Conservation (phyloP, 1,140 invertebrate species). For the Listronotus bonariensis region DNA sequence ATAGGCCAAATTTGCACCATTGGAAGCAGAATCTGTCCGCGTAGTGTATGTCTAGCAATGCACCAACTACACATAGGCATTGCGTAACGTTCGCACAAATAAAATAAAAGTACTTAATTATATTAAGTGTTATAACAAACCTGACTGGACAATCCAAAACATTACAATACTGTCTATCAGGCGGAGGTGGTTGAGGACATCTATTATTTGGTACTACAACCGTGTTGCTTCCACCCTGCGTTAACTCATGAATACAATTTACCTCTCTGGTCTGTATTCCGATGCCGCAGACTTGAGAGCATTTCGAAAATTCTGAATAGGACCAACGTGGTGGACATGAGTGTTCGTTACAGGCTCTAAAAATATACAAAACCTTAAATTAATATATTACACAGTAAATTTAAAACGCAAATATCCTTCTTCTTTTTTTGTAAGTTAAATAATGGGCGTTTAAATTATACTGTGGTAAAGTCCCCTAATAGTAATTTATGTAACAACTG, state of each 20-base stretch:
- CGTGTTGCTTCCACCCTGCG: constrained; percentile 80
- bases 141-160: constrained; percentile 84
- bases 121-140: constrained; percentile 10
- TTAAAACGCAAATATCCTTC: too few relatives aligned
- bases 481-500: too few relatives aligned
- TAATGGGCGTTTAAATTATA: too few relatives aligned
- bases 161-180: constrained; percentile 88
- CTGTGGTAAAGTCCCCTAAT: too few relatives aligned
- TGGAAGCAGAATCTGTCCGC: too few relatives aligned
- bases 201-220: constrained; percentile 86
- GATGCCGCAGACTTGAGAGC: constrained; percentile 89
- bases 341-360: constrained; percentile 86
- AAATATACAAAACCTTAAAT: neutral
- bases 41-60: too few relatives aligned
- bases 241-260: constrained; percentile 92
- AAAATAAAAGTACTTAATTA: too few relatives aligned
- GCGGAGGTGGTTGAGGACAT: constrained; percentile 85
- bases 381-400: too few relatives aligned
- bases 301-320: constrained; percentile 80
- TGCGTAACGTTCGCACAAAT: too few relatives aligned
- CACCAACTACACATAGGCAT: too few relatives aligned
- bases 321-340: constrained; percentile 91
- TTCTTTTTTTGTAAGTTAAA: too few relatives aligned
- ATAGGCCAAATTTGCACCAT: too few relatives aligned
- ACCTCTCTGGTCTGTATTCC: constrained; percentile 87